Evolutionary conservation across 2,113 vertebrate species (phyloP), one percentile per base, ranked within the genome.

Genomic region (Takifugu bimaculatus): DNA sequence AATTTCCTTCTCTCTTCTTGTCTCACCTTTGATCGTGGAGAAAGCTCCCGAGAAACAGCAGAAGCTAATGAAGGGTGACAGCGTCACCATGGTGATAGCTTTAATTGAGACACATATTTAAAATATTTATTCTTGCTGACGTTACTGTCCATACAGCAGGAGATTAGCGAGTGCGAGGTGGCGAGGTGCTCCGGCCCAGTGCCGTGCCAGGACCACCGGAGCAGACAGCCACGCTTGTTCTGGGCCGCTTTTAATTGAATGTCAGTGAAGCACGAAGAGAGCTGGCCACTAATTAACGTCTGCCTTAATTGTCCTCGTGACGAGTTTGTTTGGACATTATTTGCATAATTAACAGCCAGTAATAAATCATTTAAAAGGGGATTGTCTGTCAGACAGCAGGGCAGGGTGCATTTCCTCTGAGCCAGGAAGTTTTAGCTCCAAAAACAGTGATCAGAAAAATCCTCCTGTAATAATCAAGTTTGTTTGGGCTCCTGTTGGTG

Each of bases 331-430:
- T 96, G 94, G 94, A 93, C 94, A 94, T 96, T 93, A 97, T 98
- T 97, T 98, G 94, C 95, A 97, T 98, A 98, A 98, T 97, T 96
- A 97, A 95, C 93, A 96, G 94, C 92, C 94, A 93, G 96, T 94
- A 96, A 97, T 98, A 96, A 97, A 98, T 98, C 95, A 97, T 96
- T 97, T 94, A 96, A 97, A 96, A 82, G 79, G 94, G 94, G 95
- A 95, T 95, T 95, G 91, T 94, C 94, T 94, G 94, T 94, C 93
- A 95, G 94, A 94, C 93, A 93, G 93, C 93, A 91, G 93, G 93
- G 93, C 92, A 87, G 84, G 79, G 87, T 86, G 79, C 72, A 81
- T 43, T 69, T 79, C 75, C 82, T 88, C 86, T 86, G 81, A 87
- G 81, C 82, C 85, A 80, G 79, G 68, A 85, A 85, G 84, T 86